phyloP scores from a whole-genome alignment of 2,113 vertebrate species.

The Dasypus novemcinctus region DNA sequence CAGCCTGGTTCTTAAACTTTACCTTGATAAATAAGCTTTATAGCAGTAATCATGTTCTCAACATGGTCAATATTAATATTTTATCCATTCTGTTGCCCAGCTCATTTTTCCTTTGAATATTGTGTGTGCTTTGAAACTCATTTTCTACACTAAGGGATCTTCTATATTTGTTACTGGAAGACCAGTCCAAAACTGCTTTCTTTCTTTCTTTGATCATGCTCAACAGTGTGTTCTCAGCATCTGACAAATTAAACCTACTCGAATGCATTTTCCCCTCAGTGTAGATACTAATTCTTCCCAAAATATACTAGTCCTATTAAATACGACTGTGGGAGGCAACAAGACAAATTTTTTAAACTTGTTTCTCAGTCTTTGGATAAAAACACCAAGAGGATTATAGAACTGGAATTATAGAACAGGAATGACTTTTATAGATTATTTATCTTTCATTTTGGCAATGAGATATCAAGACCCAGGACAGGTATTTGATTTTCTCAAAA shows the following conservation, averaged over 20 bases:
- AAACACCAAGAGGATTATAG: slow-evolving; percentile 25
- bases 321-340: background rate
- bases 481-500: background rate
- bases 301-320: background rate
- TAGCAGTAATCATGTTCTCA: background rate
- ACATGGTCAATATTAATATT: background rate
- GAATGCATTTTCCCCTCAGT: slow-evolving; percentile 22
- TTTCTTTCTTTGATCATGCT: background rate
- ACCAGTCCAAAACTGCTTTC: background rate
- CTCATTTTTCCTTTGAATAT: background rate
- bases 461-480: background rate
- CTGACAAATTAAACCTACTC: slow-evolving; percentile 47
- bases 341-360: background rate
- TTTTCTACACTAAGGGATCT: background rate
- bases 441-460: background rate
- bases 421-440: background rate
- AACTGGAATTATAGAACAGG: background rate
- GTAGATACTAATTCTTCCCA: slow-evolving; percentile 40
- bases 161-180: background rate
- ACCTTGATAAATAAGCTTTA: background rate
- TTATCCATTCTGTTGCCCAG: background rate
- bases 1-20: background rate
- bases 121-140: background rate
- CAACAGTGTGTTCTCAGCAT: background rate
- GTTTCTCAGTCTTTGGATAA: background rate